Evolutionary conservation across 2,797 vertebrate species (phyloP).

Genomic region (Tenualosa ilisha): DNA sequence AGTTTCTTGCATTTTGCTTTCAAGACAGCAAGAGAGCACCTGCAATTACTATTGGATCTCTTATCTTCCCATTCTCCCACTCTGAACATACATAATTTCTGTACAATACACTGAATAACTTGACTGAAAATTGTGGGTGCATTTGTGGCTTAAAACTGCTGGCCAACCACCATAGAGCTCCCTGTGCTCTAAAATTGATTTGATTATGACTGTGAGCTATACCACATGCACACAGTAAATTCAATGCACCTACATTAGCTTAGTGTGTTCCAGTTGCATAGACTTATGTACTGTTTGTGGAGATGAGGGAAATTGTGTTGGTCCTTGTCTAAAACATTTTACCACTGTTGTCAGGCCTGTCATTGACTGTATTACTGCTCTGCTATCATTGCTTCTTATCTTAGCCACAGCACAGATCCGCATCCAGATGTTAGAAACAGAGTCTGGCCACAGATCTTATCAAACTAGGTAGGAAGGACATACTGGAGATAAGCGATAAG

Average conservation of each 20-base stretch:
- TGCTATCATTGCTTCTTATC: not conserved
- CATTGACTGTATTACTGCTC: not conserved
- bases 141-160: no score
- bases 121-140: no score
- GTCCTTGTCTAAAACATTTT: not conserved
- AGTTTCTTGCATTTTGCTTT: not conserved
- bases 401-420: not conserved
- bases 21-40: not conserved
- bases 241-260: no score
- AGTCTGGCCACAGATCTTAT: not conserved
- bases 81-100: no score
- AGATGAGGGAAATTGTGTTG: not conserved
- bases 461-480: not conserved
- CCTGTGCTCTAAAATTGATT: no score
- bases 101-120: no score
- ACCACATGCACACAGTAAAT: no score
- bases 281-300: not conserved
- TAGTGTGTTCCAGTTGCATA: no score
- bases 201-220: no score
- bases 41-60: not conserved
- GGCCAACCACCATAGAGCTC: no score
- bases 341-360: not conserved
- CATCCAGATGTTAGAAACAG: not conserved
- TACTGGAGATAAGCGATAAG: not conserved
- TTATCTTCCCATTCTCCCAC: no score